A percentile compares a stretch with the other conserved stretches of the same genome.
Conservation (phyloP, 53 echinoderm and acorn worm species). For the Henricia sp. region DNA sequence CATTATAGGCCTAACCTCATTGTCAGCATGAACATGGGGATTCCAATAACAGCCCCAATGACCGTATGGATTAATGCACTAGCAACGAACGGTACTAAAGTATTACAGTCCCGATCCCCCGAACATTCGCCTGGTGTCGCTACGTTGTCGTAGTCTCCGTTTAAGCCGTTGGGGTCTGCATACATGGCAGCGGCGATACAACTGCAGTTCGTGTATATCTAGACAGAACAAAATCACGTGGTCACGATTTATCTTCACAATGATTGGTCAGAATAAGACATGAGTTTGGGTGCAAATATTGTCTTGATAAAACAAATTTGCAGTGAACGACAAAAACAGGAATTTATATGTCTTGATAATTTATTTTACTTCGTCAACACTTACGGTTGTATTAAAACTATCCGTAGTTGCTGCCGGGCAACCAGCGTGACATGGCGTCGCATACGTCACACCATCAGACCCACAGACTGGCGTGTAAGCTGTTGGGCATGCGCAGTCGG, state of each 20-base stretch:
- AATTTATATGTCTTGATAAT: background rate
- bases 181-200: background rate
- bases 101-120: constrained; percentile 21
- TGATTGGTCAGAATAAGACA: no score
- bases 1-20: constrained; percentile 45
- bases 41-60: constrained; percentile 46
- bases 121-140: constrained; percentile 40
- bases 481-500: constrained; percentile 61
- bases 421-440: constrained; percentile 73
- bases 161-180: background rate
- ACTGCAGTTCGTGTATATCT: constrained; percentile 41
- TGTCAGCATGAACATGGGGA: constrained; percentile 68
- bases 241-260: no score
- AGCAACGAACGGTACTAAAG: constrained; percentile 39
- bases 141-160: constrained; percentile 2
- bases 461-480: constrained; percentile 71
- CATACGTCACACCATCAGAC: constrained; percentile 68
- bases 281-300: background rate
- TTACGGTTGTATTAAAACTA: constrained; percentile 39
- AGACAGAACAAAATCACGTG: background rate
- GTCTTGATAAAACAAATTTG: background rate
- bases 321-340: background rate
- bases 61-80: constrained; percentile 14
- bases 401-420: constrained; percentile 39
- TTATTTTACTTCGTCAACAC: background rate